phyloP scores from a whole-genome alignment of 2,113 vertebrate species.

The Upupa epops region DNA sequence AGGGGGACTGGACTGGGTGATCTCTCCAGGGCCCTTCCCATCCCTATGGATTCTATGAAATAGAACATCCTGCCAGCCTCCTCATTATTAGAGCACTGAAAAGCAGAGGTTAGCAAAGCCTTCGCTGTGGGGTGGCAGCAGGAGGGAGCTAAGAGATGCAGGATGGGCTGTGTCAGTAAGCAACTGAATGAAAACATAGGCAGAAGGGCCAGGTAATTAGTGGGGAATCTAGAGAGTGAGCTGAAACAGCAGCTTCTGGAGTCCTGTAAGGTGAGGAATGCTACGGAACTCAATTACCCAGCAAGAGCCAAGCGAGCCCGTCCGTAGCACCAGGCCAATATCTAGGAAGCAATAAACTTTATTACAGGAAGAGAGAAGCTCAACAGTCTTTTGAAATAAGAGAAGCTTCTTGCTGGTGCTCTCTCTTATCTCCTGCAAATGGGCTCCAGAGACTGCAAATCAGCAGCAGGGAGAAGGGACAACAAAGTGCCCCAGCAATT shows the following conservation, averaged over 20 bases:
- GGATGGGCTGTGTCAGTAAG: background rate
- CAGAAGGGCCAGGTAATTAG: background rate
- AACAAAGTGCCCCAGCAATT: background rate
- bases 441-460: background rate
- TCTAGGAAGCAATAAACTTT: constrained; percentile 66
- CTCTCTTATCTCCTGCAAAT: background rate
- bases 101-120: background rate
- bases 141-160: background rate
- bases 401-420: background rate
- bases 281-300: background rate
- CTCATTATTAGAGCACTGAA: background rate
- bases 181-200: background rate
- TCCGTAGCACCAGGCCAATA: background rate
- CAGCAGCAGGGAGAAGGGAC: background rate
- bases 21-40: too few species aligned
- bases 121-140: background rate
- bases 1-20: too few species aligned
- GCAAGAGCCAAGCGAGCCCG: background rate
- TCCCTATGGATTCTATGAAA: too few species aligned
- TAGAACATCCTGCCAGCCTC: background rate
- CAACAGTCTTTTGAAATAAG: constrained; percentile 21
- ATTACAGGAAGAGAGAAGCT: background rate
- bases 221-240: background rate
- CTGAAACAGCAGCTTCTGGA: background rate
- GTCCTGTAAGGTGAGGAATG: background rate